Evolutionary conservation across 2,888 invertebrate species (phyloP), one percentile per base, ranked within the genome.

Genomic region (Tetranychus piercei): DNA sequence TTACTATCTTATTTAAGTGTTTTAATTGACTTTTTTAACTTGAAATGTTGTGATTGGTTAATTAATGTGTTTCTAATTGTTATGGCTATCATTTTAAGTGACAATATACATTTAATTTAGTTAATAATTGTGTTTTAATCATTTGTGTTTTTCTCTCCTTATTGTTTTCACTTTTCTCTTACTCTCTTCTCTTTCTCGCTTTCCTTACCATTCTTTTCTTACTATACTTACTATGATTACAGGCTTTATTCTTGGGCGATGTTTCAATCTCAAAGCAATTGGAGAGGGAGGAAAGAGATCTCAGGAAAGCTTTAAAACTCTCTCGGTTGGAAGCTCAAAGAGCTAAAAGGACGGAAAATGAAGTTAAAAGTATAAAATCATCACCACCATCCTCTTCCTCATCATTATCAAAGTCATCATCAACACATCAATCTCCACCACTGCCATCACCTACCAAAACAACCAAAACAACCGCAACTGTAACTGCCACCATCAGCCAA

Each of bases 221-320:
- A 15, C 15, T 15, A 1, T 55, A 15, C 55, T 4, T 9, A n/a
- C n/a, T 34, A 34, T 34, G 34, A 34, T 55, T 2, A 55, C 55
- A 55, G 55, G 55, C 55, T 55, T 55, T 15, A 15, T 55, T 55
- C 55, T 55, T 55, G 55, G 15, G 55, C 55, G 55, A 55, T 55
- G 55, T 15, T 55, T 55, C 55, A 55, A 55, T 55, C 15, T 55
- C 55, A 55, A 55, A 55, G 55, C 55, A 55, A 55, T 55, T 55
- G 55, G 55, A 55, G n/a, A 69, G n/a, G 20, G 69, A 69, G 23
- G 69, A 69, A 23, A 20, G 69, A 69, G 69, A 69, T 69, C 23
- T 69, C 9, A 69, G 23, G 69, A 69, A 69, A 69, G 69, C 69
- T 22, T 3, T 69, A 23, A 20, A 69, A 20, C 15, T 23, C 22